phyloP scores from a whole-genome alignment of 1,140 invertebrate genomes.

The Lepidurus couesii region DNA sequence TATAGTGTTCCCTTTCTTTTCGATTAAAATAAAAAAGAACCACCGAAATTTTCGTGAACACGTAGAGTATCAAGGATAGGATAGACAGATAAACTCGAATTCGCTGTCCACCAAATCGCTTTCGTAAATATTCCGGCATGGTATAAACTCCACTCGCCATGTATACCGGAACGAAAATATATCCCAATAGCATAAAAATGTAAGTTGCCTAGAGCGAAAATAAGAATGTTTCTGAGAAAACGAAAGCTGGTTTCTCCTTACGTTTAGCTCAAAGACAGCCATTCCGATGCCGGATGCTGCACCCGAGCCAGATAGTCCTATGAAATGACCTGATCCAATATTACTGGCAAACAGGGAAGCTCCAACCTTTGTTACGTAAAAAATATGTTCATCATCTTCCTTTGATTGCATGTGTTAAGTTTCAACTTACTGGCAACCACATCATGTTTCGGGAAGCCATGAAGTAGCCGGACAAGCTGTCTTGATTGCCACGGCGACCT shows the following conservation, averaged over 20 bases:
- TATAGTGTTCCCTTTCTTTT: not conserved
- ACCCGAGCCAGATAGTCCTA: conserved; percentile 53
- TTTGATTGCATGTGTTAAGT: too few relatives aligned
- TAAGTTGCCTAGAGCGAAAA: not conserved
- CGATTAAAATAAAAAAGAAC: conserved; percentile 37
- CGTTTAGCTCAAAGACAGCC: conserved; percentile 54
- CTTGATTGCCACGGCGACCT: conserved; percentile 45
- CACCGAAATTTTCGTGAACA: conserved; percentile 56
- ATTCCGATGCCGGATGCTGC: conserved; percentile 50
- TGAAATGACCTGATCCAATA: conserved; percentile 57
- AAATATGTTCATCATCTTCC: not conserved
- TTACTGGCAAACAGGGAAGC: conserved; percentile 56
- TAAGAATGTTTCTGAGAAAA: not conserved
- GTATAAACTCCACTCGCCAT: conserved; percentile 50
- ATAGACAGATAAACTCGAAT: conserved; percentile 52
- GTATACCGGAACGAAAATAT: conserved; percentile 56
- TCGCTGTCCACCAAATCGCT: conserved; percentile 52
- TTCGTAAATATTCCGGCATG: conserved; percentile 54
- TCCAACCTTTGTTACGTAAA: conserved; percentile 44
- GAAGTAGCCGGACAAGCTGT: conserved; percentile 53
- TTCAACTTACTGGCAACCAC: conserved; percentile 43
- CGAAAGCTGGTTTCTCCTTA: conserved; percentile 40
- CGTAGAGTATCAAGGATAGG: conserved; percentile 52
- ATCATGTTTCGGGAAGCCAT: conserved; percentile 50
- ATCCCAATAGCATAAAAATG: conserved; percentile 50